phyloP scores from a whole-genome alignment of 23 tunicate genomes.

The Ciona savignyi region DNA sequence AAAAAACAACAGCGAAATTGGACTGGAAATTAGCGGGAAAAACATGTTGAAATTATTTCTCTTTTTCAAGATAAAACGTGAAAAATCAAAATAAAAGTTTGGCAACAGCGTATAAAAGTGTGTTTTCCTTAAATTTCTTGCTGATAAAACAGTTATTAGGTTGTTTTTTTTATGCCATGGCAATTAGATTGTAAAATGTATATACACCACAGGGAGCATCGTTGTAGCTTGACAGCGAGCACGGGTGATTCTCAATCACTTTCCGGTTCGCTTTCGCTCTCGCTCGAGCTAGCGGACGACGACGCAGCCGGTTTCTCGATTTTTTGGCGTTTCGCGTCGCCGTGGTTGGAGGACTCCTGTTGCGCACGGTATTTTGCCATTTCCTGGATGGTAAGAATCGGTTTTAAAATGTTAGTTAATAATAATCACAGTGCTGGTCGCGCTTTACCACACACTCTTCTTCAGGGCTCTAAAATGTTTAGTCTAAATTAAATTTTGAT shows the following conservation, averaged over 20 bases:
- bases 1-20: neutral
- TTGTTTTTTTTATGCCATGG: neutral
- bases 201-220: neutral
- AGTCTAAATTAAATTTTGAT: too few species aligned
- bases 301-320: neutral
- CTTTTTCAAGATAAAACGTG: neutral
- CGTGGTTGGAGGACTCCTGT: conserved; percentile 4
- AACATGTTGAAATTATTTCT: neutral
- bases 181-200: neutral
- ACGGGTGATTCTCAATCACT: conserved; percentile 15
- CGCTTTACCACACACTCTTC: too few species aligned
- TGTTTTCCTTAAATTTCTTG: neutral
- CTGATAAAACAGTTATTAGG: neutral
- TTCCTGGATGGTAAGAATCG: conserved; percentile 8
- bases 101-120: neutral
- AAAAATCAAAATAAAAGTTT: too few species aligned
- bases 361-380: conserved; percentile 20
- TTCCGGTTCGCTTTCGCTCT: conserved; percentile 34
- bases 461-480: too few species aligned
- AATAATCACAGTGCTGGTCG: too few species aligned
- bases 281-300: conserved; percentile 12
- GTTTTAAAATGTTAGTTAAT: too few species aligned
- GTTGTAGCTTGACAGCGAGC: neutral
- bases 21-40: neutral
- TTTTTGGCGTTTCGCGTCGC: conserved; percentile 9